Evolutionary conservation across 2,797 vertebrate species (phyloP), one percentile per base, ranked within the genome.

Genomic region (Linurgus olivaceus): DNA sequence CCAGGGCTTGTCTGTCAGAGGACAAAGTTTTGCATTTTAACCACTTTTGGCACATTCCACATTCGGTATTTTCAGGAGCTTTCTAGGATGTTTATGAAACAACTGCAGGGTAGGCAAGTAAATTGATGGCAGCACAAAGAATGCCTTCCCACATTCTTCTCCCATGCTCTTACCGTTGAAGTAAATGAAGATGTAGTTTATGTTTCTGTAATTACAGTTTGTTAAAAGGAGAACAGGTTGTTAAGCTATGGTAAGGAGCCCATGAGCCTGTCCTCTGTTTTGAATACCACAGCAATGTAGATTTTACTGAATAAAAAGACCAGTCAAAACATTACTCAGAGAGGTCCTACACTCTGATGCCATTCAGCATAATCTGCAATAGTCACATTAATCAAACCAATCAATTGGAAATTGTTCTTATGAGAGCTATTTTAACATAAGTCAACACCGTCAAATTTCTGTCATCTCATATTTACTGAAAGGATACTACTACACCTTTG

Each of bases 1-100:
- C 88, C 90, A 94, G 66, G 94, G 73, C 96, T 94, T 94, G 93
- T 51, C 88, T 86, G 50, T 74, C 61, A 83, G 78, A 92, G 78
- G 81, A 72, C 62, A 31, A 52, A 83, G 91, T 86, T 88, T 92
- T 83, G 65, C 52, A 72, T 91, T 97, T 94, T 92, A 96, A 96
- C 88, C 72, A 89, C 89, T 96, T 96, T 88, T 93, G 92, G 93
- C 91, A 93, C 94, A 80, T 93, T 89, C 44, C 62, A 68, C 65
- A 83, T 92, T 86, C 17, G 0, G 68, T 92, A 58, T 93, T 94
- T 95, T 92, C 92, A 92, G 58, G 70, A 95, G 85, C 93, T 94
- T 96, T 96, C 95, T 75, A 95, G 94, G 94, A 96, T 92, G 91
- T 89, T 95, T 80, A 89, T 83, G 89, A 88, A 93, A 94, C 47